Evolutionary conservation across 2,888 invertebrate species (phyloP).

Genomic region (Anagyrus pseudococci): DNA sequence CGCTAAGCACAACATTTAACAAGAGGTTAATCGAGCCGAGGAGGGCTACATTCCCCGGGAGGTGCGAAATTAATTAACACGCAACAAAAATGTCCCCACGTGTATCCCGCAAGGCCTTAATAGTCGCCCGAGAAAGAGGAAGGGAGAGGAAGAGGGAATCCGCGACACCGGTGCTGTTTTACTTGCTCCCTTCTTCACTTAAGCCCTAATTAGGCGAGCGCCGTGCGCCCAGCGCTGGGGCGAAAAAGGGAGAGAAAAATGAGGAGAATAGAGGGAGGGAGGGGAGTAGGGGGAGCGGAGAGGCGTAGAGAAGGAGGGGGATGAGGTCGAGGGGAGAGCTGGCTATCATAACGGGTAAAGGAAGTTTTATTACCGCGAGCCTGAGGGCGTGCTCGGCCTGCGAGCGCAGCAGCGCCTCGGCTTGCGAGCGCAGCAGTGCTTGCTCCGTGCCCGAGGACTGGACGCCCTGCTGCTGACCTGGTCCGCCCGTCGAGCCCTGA

Average conservation of each 20-base stretch:
- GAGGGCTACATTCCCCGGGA: neutral
- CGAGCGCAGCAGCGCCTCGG: conserved; percentile 81
- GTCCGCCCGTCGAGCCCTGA: conserved; percentile 58
- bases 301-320: neutral
- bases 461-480: conserved; percentile 53
- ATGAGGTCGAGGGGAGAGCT: neutral
- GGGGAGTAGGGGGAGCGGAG: neutral
- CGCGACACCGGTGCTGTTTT: neutral
- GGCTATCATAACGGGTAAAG: too few species aligned
- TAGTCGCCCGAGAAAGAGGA: conserved; percentile 2
- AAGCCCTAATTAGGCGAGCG: conserved; percentile 18
- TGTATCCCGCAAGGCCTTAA: conserved; percentile 9
- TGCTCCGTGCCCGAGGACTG: conserved; percentile 61
- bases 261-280: neutral
- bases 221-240: neutral
- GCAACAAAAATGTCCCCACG: neutral
- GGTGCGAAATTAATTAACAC: conserved; percentile 23
- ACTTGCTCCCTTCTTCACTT: conserved; percentile 2
- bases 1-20: too few species aligned
- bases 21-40: neutral
- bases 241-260: conserved; percentile 1
- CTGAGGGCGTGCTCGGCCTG: conserved; percentile 86
- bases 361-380: conserved; percentile 74
- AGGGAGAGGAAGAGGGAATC: too few species aligned
- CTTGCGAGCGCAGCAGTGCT: conserved; percentile 73